A percentile compares a stretch with the other conserved stretches of the same genome.
Conservation (phyloP, 2,888 invertebrate species). For the Emmelina monodactyla region DNA sequence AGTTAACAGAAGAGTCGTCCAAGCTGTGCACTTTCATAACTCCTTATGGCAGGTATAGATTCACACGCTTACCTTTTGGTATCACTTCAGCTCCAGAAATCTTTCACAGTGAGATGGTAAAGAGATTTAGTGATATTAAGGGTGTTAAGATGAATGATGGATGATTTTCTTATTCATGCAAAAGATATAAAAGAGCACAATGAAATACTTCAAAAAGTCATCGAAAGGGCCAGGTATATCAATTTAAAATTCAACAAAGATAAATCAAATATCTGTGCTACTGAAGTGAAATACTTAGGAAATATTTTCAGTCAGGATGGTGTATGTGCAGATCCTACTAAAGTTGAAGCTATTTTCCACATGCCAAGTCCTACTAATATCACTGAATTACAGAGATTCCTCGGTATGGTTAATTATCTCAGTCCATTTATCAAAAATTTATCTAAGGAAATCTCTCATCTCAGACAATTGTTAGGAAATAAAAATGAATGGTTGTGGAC, state of each 20-base stretch:
- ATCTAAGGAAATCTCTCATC: conserved; percentile 11
- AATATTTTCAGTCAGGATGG: conserved; percentile 14
- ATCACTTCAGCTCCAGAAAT: conserved; percentile 16
- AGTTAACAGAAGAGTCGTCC: conserved; percentile 10
- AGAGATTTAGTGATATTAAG: conserved; percentile 13
- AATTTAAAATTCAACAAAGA: conserved; percentile 16
- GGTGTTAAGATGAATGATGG: conserved; percentile 14
- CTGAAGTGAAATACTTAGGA: conserved; percentile 14
- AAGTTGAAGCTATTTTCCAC: conserved; percentile 13
- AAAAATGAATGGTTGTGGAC: conserved; percentile 19
- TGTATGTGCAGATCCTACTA: conserved; percentile 8
- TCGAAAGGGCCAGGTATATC: conserved; percentile 12
- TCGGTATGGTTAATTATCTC: conserved; percentile 17
- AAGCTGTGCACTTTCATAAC: conserved; percentile 18
- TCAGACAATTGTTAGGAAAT: conserved; percentile 17
- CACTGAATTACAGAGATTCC: conserved; percentile 16
- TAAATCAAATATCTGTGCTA: conserved; percentile 10
- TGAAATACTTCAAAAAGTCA: conserved; percentile 6
- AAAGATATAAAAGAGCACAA: conserved; percentile 9
- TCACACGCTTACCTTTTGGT: conserved; percentile 14
- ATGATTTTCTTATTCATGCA: conserved; percentile 15
- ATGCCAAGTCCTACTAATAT: conserved; percentile 13
- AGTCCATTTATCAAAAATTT: conserved; percentile 12
- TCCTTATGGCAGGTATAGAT: conserved; percentile 15
- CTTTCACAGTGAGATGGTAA: conserved; percentile 15